Evolutionary conservation across 1,140 invertebrate species (phyloP), one percentile per base, ranked within the genome.

Genomic region (Heliconius melpomene): DNA sequence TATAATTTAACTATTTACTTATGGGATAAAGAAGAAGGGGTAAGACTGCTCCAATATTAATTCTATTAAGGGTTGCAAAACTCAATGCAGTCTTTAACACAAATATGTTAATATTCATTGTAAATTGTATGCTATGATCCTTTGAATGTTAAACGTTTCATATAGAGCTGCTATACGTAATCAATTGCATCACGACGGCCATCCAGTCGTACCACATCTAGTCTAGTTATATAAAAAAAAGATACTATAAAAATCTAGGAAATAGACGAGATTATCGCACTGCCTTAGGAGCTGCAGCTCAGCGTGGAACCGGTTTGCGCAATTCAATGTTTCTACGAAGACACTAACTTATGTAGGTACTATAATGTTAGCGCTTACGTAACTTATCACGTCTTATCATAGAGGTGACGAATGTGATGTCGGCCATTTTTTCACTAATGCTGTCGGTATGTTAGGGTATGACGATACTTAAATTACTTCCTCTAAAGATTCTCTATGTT

Each of bases 331-430:
- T 82, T 81, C 81, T 79, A 82, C 78, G 79, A 74, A 80, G 52
- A 75, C 46, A 73, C 74, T 74, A 80, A 74, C 80, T 75, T 72
- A 75, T 80, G 81, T 36, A 36, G 32, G 32, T 79, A 82, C 83
- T n/a, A 76, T 79, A 79, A 79, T 66, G 26, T 16, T 66, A 26
- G 23, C 70, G 74, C 70, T 81, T 82, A 78, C 72, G 83, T 82
- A 82, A 81, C 79, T 71, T 66, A 57, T 80, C 74, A 77, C 78
- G 20, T 52, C 77, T 84, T 82, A 84, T 84, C 83, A 84, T 70
- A 60, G 40, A 70, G 60, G n/a, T 77, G 74, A 79, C 73, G 52
- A 72, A 77, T 52, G 77, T 79, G 36, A 82, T 76, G 40, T 46
- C 3, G 13, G 72, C 52, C 57, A 76, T 72, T 79, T 77, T 79